These are phyloP conservation scores for Pararge aegeria DNA, from an alignment of 1,140 invertebrate species.

Conservation along the genomic window DNA sequence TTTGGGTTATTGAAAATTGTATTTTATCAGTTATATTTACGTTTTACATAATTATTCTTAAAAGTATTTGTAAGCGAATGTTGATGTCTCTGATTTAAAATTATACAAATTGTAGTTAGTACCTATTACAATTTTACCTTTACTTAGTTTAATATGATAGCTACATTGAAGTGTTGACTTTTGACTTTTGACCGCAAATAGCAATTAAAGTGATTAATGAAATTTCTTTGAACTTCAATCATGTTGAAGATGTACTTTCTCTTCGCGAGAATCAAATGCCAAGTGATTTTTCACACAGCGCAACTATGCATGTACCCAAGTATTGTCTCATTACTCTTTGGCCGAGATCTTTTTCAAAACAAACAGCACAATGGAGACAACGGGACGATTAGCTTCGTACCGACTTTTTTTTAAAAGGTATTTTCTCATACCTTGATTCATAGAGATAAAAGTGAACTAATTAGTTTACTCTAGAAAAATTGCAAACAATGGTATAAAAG, in stretches of 20 bases:
- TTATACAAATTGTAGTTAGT: no score
- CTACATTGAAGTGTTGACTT: no score
- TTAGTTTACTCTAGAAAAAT: neutral
- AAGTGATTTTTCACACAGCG: conserved; percentile 18
- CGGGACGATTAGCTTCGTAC: neutral
- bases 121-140: no score
- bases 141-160: no score
- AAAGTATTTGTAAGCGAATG: no score
- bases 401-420: neutral
- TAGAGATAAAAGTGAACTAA: neutral
- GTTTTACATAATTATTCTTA: no score
- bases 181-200: neutral
- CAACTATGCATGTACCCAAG: conserved; percentile 7
- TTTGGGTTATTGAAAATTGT: no score
- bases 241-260: conserved; percentile 17
- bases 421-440: neutral
- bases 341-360: conserved; percentile 17
- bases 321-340: conserved; percentile 16
- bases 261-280: conserved; percentile 1
- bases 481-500: neutral
- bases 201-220: conserved; percentile 4
- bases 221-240: conserved; percentile 10
- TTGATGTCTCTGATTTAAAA: no score
- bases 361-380: conserved; percentile 14
- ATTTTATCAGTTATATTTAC: no score